These are phyloP conservation scores for Dryobates pubescens DNA, from an alignment of 2,797 vertebrate species.

Conservation along the genomic window DNA sequence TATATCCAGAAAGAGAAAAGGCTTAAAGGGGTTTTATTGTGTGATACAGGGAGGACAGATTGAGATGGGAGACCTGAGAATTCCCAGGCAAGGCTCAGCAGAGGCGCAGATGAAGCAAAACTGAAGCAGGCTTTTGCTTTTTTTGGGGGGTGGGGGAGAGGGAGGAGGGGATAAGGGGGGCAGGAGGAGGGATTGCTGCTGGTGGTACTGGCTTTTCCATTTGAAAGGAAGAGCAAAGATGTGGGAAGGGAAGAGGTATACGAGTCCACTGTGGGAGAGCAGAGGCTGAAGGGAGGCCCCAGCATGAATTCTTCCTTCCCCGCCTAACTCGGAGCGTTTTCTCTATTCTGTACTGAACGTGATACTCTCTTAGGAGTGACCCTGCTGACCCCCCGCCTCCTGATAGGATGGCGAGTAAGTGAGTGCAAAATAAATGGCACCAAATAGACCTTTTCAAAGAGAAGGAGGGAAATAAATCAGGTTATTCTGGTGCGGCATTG, in stretches of 20 bases:
- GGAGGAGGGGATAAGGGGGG: too few species aligned
- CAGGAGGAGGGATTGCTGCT: background rate
- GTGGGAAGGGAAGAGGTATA: slow-evolving; percentile 55
- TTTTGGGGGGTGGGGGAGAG: too few species aligned
- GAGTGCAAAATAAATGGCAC: slow-evolving; percentile 71
- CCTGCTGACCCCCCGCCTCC: slow-evolving; percentile 41
- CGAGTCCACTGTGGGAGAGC: slow-evolving; percentile 33
- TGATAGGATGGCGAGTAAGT: slow-evolving; percentile 69
- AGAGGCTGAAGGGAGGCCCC: slow-evolving; percentile 63
- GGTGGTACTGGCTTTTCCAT: slow-evolving; percentile 52
- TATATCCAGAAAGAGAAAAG: background rate
- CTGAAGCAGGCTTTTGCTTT: background rate
- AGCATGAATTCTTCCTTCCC: slow-evolving; percentile 51
- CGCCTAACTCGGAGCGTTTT: background rate
- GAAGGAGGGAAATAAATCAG: slow-evolving; percentile 64
- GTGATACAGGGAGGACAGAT: background rate
- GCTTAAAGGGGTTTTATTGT: background rate
- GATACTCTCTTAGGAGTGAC: slow-evolving; percentile 72
- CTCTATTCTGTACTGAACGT: slow-evolving; percentile 38
- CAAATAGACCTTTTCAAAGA: slow-evolving; percentile 72
- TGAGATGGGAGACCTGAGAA: background rate
- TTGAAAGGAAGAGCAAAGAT: slow-evolving; percentile 60
- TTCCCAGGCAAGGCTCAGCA: background rate
- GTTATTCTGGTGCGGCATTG: slow-evolving; percentile 68
- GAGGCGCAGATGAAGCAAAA: slow-evolving; percentile 47